Evolutionary conservation across 2,888 invertebrate species (phyloP), one percentile per base, ranked within the genome.

Genomic region (Dermolepida albohirtum): DNA sequence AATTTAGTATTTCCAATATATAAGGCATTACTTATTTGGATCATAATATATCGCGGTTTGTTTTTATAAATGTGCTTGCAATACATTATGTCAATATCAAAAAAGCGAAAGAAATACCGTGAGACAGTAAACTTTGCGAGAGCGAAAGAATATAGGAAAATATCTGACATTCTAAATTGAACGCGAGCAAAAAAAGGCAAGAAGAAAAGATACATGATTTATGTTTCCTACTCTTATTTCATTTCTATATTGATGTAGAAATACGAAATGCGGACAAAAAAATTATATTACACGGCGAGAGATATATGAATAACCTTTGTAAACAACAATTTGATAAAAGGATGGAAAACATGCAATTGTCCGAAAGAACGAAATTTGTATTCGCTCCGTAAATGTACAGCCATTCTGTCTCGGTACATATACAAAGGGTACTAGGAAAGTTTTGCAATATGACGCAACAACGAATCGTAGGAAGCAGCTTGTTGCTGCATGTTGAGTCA

Each of bases 81-180:
- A 47, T 47, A 62, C 47, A 62, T 62, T 62, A 62, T 16, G 29
- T 34, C 59, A 62, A 62, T 62, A 44, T 62, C 47, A 34, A 17
- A 16, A 12, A 44, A 14, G 16, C 14, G 34, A 16, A 47, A 62
- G 47, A 47, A 47, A 62, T 16, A 47, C 34, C 44, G 49, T 47
- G 47, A 62, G 59, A 47, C 59, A 62, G 47, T 62, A 62, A 47
- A 62, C 34, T 34, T 29, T 34, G 49, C 5, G 16, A 40, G 40
- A 54, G 40, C 54, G 16, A 54, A 40, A 47, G 34, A 34, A 16
- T 47, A 43, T 47, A 44, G 59, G 10, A 47, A 44, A 62, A 62
- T 62, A 47, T 62, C 59, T 62, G 59, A 47, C 59, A 27, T 62
- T 47, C 47, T 62, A 62, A 62, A 62, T 62, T 62, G 59, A 62